These are phyloP conservation scores for Villa cingulata DNA, from an alignment of 2,888 invertebrate genomes.

Conservation along the genomic window DNA sequence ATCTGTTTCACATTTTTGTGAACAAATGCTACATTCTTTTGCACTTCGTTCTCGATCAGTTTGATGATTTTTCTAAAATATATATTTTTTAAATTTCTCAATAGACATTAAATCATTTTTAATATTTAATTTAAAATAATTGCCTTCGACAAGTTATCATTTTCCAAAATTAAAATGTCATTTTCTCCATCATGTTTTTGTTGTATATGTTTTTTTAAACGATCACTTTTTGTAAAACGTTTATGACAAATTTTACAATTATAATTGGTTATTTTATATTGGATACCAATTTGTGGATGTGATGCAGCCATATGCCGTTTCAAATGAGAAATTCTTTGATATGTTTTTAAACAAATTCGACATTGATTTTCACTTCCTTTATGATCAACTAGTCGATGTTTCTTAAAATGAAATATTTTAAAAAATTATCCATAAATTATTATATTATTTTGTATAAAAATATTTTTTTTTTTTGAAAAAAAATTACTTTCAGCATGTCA, in stretches of 20 bases:
- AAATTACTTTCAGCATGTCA: slow-evolving; percentile 18
- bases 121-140: too few relatives aligned
- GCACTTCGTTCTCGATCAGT: too few relatives aligned
- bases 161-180: too few relatives aligned
- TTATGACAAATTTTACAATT: slow-evolving; percentile 36
- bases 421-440: too few relatives aligned
- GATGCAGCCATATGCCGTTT: slow-evolving; percentile 27
- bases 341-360: slow-evolving; percentile 35
- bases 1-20: too few relatives aligned
- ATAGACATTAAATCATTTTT: too few relatives aligned
- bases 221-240: slow-evolving; percentile 36
- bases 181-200: slow-evolving; percentile 30
- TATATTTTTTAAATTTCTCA: too few relatives aligned
- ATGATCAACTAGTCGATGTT: slow-evolving; percentile 22
- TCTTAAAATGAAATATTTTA: slow-evolving; percentile 5
- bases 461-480: too few relatives aligned
- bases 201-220: slow-evolving; percentile 37
- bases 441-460: too few relatives aligned
- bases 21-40: too few relatives aligned
- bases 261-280: slow-evolving; percentile 4
- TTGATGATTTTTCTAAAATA: too few relatives aligned
- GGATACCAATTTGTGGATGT: slow-evolving; percentile 18
- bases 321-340: slow-evolving; percentile 27
- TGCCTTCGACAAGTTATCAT: too few relatives aligned
- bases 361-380: slow-evolving; percentile 25